Percentiles rank a stretch among this genome's conserved stretches.
Evolutionary conservation across 2,797 vertebrate species (phyloP).

Genomic region (Molothrus aeneus): DNA sequence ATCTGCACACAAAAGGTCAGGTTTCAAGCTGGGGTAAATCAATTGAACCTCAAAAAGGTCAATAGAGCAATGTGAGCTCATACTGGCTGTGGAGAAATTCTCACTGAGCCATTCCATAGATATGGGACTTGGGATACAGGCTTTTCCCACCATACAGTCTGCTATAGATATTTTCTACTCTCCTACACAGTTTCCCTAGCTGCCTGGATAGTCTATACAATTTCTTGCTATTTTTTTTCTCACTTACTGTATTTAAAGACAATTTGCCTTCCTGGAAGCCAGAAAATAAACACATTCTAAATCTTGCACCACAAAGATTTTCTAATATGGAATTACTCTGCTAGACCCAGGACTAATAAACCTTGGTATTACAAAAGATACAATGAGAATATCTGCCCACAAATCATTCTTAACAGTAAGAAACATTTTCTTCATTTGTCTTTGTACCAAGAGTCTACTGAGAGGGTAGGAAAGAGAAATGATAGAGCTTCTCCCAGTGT

Average conservation of each 20-base stretch:
- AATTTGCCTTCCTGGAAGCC: neutral
- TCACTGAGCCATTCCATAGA: neutral
- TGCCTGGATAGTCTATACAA: neutral
- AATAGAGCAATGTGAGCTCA: neutral
- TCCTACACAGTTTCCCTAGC: neutral
- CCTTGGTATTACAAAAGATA: neutral
- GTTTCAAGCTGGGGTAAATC: constrained; percentile 11
- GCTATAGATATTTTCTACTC: neutral
- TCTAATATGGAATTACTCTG: neutral
- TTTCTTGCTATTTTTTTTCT: neutral
- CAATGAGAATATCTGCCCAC: neutral
- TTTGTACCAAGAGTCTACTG: neutral
- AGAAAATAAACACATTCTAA: neutral
- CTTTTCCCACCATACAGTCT: neutral
- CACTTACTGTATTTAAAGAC: neutral
- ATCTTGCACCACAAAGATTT: neutral
- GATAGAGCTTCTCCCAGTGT: neutral
- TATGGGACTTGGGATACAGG: neutral
- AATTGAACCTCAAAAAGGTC: constrained; percentile 11
- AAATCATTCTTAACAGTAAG: neutral
- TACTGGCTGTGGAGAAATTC: neutral
- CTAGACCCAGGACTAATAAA: neutral
- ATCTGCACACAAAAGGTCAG: constrained; percentile 48
- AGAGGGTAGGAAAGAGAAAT: neutral
- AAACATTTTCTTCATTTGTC: neutral